Evolutionary conservation across 2,113 vertebrate genomes (phyloP).

Genomic region (Plecturocebus donacophilus): DNA sequence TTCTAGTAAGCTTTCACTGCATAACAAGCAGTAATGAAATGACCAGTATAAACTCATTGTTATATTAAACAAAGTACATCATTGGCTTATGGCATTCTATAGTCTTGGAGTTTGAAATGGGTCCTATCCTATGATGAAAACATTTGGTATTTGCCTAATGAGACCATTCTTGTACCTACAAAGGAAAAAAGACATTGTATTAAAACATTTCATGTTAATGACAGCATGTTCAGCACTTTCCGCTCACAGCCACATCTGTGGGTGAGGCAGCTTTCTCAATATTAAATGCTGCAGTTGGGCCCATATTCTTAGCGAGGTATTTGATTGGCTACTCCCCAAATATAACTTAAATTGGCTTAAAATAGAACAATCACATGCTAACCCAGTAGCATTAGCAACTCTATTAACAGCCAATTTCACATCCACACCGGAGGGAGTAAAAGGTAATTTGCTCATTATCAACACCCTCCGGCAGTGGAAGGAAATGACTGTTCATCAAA

Average conservation of each 20-base stretch:
- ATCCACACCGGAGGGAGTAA: slow-evolving; percentile 79
- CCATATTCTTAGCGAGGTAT: slow-evolving; percentile 52
- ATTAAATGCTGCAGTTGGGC: slow-evolving; percentile 67
- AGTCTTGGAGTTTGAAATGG: slow-evolving; percentile 62
- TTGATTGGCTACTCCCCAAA: slow-evolving; percentile 80
- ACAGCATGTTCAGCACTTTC: slow-evolving; percentile 36
- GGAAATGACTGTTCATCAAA: slow-evolving; percentile 79
- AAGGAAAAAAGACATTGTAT: slow-evolving; percentile 51
- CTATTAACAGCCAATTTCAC: slow-evolving; percentile 82
- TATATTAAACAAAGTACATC: slow-evolving; percentile 66
- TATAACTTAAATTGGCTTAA: slow-evolving; percentile 81
- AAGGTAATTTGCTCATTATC: slow-evolving; percentile 81
- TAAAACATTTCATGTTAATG: slow-evolving; percentile 64
- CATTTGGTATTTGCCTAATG: slow-evolving; percentile 72
- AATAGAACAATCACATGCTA: slow-evolving; percentile 81
- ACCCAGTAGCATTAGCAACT: slow-evolving; percentile 80
- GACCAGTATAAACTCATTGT: slow-evolving; percentile 71
- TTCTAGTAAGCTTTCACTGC: slow-evolving; percentile 62
- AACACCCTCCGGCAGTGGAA: slow-evolving; percentile 78
- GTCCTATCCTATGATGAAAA: slow-evolving; percentile 62
- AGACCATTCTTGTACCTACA: slow-evolving; percentile 70
- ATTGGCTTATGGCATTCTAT: slow-evolving; percentile 54
- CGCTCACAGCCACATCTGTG: slow-evolving; percentile 31
- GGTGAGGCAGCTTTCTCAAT: slow-evolving; percentile 51
- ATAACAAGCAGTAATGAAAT: slow-evolving; percentile 72